phyloP scores from a whole-genome alignment of 2,113 vertebrate genomes.

The Tragelaphus strepsiceros region DNA sequence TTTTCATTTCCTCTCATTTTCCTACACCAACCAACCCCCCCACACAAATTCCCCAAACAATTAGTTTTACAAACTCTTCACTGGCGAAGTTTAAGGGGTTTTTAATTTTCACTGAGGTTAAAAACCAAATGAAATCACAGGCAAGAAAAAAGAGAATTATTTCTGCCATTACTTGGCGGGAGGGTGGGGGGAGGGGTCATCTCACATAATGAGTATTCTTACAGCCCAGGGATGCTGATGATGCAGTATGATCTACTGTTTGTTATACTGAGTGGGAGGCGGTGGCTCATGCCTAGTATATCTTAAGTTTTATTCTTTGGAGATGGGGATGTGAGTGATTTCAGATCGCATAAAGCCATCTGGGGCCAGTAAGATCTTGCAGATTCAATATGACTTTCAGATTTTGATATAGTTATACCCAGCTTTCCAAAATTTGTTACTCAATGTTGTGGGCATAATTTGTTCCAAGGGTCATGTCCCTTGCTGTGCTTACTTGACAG shows the following conservation, averaged over 20 bases:
- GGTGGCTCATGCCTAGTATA: slow-evolving; percentile 34
- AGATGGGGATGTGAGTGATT: slow-evolving; percentile 41
- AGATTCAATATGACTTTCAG: slow-evolving; percentile 34
- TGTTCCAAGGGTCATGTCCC: not conserved
- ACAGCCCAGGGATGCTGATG: not conserved
- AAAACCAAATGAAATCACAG: slow-evolving; percentile 34
- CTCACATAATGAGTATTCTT: slow-evolving; percentile 3
- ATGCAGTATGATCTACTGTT: slow-evolving; percentile 6
- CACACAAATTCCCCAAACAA: not conserved
- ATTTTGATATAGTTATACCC: slow-evolving; percentile 15
- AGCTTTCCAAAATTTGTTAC: slow-evolving; percentile 27
- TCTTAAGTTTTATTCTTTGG: slow-evolving; percentile 63
- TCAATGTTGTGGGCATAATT: not conserved
- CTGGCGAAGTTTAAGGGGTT: not conserved
- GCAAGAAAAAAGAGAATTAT: slow-evolving; percentile 26
- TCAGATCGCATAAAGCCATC: slow-evolving; percentile 44
- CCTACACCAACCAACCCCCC: not conserved
- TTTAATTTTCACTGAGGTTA: slow-evolving; percentile 23
- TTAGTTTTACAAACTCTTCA: not conserved
- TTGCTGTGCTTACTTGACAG: not conserved
- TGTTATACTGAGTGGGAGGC: slow-evolving; percentile 52
- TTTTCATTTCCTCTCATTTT: not conserved
- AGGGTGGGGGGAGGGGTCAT: not conserved
- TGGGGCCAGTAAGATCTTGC: slow-evolving; percentile 40
- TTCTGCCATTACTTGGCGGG: not conserved